These are phyloP conservation scores for Chloroceryle aenea DNA, from an alignment of 2,113 vertebrate genomes.

Conservation along the genomic window DNA sequence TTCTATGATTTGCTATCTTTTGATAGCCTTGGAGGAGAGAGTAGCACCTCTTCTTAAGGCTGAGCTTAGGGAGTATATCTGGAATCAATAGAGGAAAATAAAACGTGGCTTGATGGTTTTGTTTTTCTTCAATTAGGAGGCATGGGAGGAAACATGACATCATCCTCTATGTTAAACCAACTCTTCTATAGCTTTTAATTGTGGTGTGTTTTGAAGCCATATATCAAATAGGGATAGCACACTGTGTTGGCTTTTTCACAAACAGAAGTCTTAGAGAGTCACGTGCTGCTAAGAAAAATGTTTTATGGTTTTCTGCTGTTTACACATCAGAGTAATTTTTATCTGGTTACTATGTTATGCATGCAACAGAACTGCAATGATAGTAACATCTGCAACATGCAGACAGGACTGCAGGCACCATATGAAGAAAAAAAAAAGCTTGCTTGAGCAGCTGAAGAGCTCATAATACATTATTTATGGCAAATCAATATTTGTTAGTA, in stretches of 20 bases:
- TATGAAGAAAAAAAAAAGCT: not conserved
- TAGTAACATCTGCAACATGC: not conserved
- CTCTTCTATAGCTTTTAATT: not conserved
- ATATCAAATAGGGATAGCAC: not conserved
- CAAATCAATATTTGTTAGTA: slow-evolving; percentile 14
- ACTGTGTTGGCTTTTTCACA: not conserved
- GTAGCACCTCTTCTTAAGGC: not conserved
- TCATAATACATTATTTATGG: slow-evolving; percentile 23
- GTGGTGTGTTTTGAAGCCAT: not conserved
- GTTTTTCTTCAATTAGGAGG: not conserved
- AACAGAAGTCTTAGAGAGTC: not conserved
- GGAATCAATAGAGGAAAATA: slow-evolving; percentile 1
- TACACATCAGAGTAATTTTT: slow-evolving; percentile 3
- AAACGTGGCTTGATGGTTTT: not conserved
- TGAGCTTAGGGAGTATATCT: not conserved
- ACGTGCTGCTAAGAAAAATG: not conserved
- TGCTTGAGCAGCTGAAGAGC: not conserved
- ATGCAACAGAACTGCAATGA: not conserved
- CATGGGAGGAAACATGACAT: not conserved
- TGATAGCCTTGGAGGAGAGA: not conserved
- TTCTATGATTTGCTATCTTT: not conserved
- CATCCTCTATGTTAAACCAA: not conserved
- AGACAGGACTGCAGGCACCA: not conserved
- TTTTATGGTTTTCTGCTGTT: slow-evolving; percentile 2
- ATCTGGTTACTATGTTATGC: slow-evolving; percentile 19